Evolutionary conservation across 2,888 invertebrate species (phyloP).

Genomic region (Rhingia rostrata): DNA sequence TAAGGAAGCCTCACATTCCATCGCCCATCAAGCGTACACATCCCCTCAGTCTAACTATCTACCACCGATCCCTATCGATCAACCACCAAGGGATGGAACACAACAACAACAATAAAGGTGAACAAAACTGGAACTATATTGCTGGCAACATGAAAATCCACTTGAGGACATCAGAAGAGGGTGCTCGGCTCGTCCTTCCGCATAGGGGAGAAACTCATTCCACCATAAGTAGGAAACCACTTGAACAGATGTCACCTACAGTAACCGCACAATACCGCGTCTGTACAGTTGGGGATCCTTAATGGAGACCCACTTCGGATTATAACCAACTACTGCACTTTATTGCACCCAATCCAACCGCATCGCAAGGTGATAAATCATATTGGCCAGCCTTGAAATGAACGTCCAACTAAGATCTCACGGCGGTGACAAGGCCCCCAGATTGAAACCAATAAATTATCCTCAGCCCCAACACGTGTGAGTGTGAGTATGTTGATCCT

Average conservation of each 20-base stretch:
- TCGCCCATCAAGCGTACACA: conserved; percentile 25
- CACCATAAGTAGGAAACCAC: conserved; percentile 29
- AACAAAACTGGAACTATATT: conserved; percentile 67
- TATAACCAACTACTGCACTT: conserved; percentile 71
- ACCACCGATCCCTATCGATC: conserved; percentile 47
- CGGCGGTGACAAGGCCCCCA: conserved; percentile 72
- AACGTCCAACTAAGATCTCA: conserved; percentile 71
- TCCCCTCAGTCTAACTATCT: conserved; percentile 28
- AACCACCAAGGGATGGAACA: conserved; percentile 21
- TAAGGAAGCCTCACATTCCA: conserved; percentile 62
- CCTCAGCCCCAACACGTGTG: conserved; percentile 21
- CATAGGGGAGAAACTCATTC: conserved; percentile 32
- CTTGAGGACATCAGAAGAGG: conserved; percentile 60
- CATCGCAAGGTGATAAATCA: conserved; percentile 70
- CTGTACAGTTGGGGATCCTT: conserved; percentile 51
- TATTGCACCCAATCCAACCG: conserved; percentile 63
- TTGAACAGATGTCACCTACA: conserved; percentile 63
- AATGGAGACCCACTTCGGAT: conserved; percentile 66
- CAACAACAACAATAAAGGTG: conserved; percentile 29
- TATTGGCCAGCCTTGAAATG: conserved; percentile 62
- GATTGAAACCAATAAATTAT: conserved; percentile 74
- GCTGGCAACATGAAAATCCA: conserved; percentile 46
- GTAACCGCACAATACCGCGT: no score
- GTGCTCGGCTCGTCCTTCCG: conserved; percentile 60
- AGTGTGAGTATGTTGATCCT: conserved; percentile 61